phyloP scores from a whole-genome alignment of 2,113 vertebrate genomes.

The Pan paniscus region DNA sequence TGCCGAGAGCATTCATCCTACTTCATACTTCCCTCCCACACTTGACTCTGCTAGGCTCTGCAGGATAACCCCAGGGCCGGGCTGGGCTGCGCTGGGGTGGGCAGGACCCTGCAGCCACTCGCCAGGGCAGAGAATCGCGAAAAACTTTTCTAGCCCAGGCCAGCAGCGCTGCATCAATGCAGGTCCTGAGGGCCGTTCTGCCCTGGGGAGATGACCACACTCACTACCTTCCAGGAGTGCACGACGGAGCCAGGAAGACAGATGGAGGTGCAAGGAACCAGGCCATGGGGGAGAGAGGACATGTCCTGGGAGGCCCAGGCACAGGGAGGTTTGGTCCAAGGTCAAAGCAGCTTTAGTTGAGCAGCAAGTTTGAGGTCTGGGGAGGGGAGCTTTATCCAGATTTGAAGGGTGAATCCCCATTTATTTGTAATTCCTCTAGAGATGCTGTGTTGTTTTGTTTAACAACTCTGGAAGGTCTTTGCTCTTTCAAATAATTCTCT shows the following conservation, averaged over 20 bases:
- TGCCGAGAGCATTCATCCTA: background rate
- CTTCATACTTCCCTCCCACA: background rate
- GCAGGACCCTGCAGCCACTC: background rate
- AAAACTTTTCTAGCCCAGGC: background rate
- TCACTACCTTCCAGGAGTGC: background rate
- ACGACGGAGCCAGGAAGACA: accelerated
- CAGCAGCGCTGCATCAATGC: accelerated
- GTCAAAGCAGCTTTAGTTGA: background rate
- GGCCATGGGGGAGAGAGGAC: background rate
- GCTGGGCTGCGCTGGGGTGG: background rate
- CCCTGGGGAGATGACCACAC: too few relatives aligned
- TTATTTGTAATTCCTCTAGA: background rate
- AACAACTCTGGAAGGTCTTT: background rate
- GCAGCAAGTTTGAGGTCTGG: background rate
- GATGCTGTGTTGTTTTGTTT: background rate
- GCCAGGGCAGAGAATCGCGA: background rate
- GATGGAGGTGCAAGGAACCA: background rate
- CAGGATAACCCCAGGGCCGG: background rate
- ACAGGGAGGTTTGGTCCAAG: background rate
- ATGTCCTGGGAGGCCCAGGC: background rate
- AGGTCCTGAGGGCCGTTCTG: background rate
- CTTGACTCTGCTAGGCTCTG: background rate
- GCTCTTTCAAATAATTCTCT: background rate
- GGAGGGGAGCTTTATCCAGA: background rate
- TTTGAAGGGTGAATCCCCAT: background rate